Conservation (phyloP, 1,140 invertebrate genomes). For the Tachypleus tridentatus region DNA sequence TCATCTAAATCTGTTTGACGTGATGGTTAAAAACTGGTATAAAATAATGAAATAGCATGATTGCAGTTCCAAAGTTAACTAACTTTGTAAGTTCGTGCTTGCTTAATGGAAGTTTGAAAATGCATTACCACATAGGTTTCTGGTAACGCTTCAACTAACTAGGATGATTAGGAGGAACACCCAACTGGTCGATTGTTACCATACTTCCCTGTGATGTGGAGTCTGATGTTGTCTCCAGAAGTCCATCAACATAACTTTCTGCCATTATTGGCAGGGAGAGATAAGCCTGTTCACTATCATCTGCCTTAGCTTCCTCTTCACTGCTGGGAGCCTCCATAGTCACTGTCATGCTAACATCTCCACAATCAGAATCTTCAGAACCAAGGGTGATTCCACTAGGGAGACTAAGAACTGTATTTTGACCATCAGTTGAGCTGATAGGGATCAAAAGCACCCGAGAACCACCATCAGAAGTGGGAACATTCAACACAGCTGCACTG, state of each 20-base stretch:
- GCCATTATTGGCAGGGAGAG: neutral
- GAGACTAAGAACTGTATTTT: slow-evolving; percentile 16
- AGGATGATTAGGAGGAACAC: too few species aligned
- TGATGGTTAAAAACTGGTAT: too few species aligned
- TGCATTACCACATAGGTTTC: too few species aligned
- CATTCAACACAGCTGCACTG: slow-evolving; percentile 15
- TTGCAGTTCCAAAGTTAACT: too few species aligned
- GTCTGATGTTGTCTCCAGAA: neutral
- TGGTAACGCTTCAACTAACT: too few species aligned
- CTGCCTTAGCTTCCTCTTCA: neutral
- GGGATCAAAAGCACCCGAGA: slow-evolving; percentile 18
- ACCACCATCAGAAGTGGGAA: slow-evolving; percentile 18
- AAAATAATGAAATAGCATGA: too few species aligned
- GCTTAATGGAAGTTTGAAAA: too few species aligned
- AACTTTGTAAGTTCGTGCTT: too few species aligned
- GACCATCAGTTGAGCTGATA: slow-evolving; percentile 15
- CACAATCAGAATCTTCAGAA: slow-evolving; percentile 10
- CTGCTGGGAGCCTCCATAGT: slow-evolving; percentile 6
- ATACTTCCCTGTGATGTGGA: neutral
- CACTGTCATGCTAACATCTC: slow-evolving; percentile 13
- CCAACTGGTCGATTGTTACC: neutral
- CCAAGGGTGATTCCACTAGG: slow-evolving; percentile 18
- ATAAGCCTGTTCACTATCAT: neutral
- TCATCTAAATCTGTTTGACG: too few species aligned
- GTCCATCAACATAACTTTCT: neutral